Conservation (phyloP, 2,113 vertebrate genomes). For the Boulengeromyrus knoepffleri region DNA sequence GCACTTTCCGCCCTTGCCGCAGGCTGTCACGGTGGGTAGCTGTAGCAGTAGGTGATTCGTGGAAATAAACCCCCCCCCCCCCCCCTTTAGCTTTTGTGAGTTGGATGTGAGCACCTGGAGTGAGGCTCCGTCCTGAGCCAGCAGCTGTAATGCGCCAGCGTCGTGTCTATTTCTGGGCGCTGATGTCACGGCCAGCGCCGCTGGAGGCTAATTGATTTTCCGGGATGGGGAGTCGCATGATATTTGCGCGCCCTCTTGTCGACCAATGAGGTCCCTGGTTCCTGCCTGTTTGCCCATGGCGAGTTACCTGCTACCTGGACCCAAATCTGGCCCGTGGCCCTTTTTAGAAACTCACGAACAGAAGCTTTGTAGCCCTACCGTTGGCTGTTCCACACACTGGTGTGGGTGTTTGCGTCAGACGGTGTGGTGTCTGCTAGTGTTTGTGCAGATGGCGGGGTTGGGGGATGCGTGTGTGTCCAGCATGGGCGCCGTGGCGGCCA, state of each 20-base stretch:
- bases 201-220: background rate
- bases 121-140: background rate
- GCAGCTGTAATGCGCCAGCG: background rate
- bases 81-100: background rate
- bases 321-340: background rate
- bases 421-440: background rate
- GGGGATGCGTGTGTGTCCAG: background rate
- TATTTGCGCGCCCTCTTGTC: background rate
- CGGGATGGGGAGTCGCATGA: background rate
- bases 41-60: background rate
- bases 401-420: background rate
- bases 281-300: background rate
- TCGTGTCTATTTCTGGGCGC: background rate
- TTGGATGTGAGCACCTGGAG: background rate
- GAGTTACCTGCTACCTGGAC: background rate
- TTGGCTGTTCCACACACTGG: slow-evolving; percentile 40
- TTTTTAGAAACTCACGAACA: background rate
- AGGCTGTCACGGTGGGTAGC: slow-evolving; percentile 4
- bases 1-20: background rate
- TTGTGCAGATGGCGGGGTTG: background rate
- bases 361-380: background rate
- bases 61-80: background rate
- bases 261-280: background rate
- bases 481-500: background rate
- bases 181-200: background rate